Evolutionary conservation across 2,888 invertebrate genomes (phyloP).

Genomic region (Tethea ocularis): DNA sequence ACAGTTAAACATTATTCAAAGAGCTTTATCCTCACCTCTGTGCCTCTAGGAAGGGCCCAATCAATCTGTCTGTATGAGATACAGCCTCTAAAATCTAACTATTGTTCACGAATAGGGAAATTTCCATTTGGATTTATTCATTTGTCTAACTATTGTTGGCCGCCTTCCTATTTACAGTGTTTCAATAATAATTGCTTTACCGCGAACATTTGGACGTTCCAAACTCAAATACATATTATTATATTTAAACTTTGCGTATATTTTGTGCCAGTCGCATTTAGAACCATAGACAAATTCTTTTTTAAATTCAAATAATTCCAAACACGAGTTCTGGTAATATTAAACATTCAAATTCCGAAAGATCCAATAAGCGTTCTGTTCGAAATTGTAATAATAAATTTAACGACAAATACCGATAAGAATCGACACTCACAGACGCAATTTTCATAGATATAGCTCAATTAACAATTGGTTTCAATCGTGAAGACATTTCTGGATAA

Average conservation of each 20-base stretch:
- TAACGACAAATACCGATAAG: conserved; percentile 80
- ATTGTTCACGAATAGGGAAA: conserved; percentile 82
- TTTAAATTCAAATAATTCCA: conserved; percentile 26
- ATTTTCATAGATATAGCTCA: conserved; percentile 84
- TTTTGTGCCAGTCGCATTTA: conserved; percentile 13
- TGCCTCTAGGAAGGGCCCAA: conserved; percentile 70
- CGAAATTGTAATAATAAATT: conserved; percentile 66
- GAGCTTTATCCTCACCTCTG: conserved; percentile 57
- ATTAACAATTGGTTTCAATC: conserved; percentile 84
- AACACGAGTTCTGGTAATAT: conserved; percentile 18
- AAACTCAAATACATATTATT: conserved; percentile 25
- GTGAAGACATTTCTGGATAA: conserved; percentile 79
- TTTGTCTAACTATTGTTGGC: conserved; percentile 81
- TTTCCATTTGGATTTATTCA: conserved; percentile 84
- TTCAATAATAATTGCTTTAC: conserved; percentile 57
- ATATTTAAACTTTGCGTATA: conserved; percentile 14
- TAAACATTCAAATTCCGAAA: conserved; percentile 46
- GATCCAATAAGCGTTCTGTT: conserved; percentile 58
- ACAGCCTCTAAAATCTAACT: conserved; percentile 82
- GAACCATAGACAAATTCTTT: conserved; percentile 25
- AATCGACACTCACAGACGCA: conserved; percentile 77
- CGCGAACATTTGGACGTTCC: conserved; percentile 37
- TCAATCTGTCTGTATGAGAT: conserved; percentile 83
- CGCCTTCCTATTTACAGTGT: conserved; percentile 55
- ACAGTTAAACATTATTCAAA: conserved; percentile 10